These are phyloP conservation scores for Osmoderma eremita DNA, from an alignment of 2,888 invertebrate genomes.

Conservation along the genomic window DNA sequence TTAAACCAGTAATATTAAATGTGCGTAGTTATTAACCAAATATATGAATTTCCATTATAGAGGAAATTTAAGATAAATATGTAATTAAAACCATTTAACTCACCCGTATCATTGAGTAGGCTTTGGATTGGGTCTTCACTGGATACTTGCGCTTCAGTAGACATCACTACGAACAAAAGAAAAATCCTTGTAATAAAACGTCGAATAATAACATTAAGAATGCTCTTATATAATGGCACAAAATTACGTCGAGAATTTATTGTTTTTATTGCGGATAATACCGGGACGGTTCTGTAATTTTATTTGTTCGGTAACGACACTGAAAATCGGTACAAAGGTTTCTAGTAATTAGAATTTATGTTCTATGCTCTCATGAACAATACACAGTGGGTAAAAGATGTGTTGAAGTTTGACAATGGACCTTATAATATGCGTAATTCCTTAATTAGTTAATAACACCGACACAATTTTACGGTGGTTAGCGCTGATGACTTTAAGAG, in stretches of 20 bases:
- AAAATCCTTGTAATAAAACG: not conserved
- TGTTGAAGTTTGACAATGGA: not conserved
- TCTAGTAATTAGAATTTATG: too few relatives aligned
- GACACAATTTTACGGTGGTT: not conserved
- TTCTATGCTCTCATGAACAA: not conserved
- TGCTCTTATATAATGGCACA: not conserved
- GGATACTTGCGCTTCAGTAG: constrained; percentile 72
- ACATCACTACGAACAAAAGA: constrained; percentile 65
- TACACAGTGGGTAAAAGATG: not conserved
- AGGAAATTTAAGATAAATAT: too few relatives aligned
- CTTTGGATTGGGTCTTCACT: constrained; percentile 70
- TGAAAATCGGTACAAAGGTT: too few relatives aligned
- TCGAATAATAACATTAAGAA: constrained; percentile 29
- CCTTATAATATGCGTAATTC: constrained; percentile 4
- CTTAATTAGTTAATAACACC: constrained; percentile 1
- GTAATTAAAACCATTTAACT: too few relatives aligned
- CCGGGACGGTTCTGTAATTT: too few relatives aligned
- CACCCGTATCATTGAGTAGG: constrained; percentile 73
- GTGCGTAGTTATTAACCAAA: too few relatives aligned
- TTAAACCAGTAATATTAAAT: too few relatives aligned
- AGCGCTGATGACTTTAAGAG: not conserved
- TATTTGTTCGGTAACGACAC: too few relatives aligned
- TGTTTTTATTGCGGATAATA: too few relatives aligned
- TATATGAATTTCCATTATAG: too few relatives aligned
- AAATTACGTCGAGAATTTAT: not conserved